Percentiles rank a stretch among this genome's conserved stretches.
phyloP scores from a whole-genome alignment of 2,113 vertebrate genomes.

The Gila orcuttii region DNA sequence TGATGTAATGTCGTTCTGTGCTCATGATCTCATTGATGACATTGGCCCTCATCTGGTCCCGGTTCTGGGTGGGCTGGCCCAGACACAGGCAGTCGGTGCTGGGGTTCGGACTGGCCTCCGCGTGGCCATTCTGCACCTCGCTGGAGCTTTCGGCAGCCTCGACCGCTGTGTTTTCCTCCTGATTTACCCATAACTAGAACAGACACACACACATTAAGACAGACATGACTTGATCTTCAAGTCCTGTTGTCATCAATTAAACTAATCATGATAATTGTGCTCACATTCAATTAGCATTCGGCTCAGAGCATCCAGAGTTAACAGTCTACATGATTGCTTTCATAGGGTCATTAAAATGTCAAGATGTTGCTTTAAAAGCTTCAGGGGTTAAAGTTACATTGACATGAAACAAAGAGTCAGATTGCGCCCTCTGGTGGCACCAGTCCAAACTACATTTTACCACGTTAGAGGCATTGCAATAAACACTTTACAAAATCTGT shows the following conservation, averaged over 20 bases:
- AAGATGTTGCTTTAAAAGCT: slow-evolving; percentile 14
- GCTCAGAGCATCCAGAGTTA: slow-evolving; percentile 26
- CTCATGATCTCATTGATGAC: slow-evolving; percentile 99
- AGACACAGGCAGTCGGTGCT: slow-evolving; percentile 95
- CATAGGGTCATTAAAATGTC: slow-evolving; percentile 25
- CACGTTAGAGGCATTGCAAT: neutral
- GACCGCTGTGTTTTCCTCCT: slow-evolving; percentile 86
- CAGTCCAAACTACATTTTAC: neutral
- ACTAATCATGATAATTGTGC: slow-evolving; percentile 29
- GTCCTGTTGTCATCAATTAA: slow-evolving; percentile 23
- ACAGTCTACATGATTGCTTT: slow-evolving; percentile 19
- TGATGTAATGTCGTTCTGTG: slow-evolving; percentile 99
- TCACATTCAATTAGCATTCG: slow-evolving; percentile 1
- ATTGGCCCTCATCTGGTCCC: slow-evolving; percentile 99
- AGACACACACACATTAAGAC: slow-evolving; percentile 50
- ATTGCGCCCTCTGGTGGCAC: slow-evolving; percentile 32
- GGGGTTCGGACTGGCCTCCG: slow-evolving; percentile 80
- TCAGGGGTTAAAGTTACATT: neutral
- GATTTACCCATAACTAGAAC: slow-evolving; percentile 97
- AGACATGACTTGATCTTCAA: slow-evolving; percentile 24
- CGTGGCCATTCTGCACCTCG: slow-evolving; percentile 95
- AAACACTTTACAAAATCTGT: neutral
- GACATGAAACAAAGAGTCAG: neutral
- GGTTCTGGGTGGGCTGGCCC: slow-evolving; percentile 92
- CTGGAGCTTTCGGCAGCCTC: slow-evolving; percentile 89